phyloP scores from a whole-genome alignment of 2,113 vertebrate species.

The Danionella cerebrum region DNA sequence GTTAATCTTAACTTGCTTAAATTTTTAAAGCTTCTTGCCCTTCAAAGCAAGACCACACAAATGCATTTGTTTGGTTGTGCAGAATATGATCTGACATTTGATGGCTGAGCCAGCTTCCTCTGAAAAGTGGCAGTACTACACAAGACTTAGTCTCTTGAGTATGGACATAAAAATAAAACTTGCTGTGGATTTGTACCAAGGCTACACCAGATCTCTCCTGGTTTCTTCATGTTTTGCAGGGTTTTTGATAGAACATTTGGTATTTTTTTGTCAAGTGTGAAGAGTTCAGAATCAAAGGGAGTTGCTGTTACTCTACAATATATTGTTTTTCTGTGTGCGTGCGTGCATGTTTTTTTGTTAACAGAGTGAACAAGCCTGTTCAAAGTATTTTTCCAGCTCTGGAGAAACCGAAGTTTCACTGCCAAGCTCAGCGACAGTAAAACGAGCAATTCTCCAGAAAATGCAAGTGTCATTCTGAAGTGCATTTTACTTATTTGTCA shows the following conservation, averaged over 20 bases:
- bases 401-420: slow-evolving; percentile 66
- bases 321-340: slow-evolving; percentile 43
- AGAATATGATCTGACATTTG: neutral
- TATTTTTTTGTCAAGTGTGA: neutral
- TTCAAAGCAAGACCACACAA: neutral
- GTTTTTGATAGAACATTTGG: too few relatives aligned
- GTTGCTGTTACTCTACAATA: too few relatives aligned
- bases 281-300: neutral
- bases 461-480: slow-evolving; percentile 53
- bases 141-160: slow-evolving; percentile 7
- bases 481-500: slow-evolving; percentile 25
- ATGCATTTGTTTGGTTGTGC: neutral
- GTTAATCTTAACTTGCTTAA: too few relatives aligned
- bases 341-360: slow-evolving; percentile 55
- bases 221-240: slow-evolving; percentile 20
- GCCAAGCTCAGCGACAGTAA: slow-evolving; percentile 56
- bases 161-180: slow-evolving; percentile 10
- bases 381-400: slow-evolving; percentile 75
- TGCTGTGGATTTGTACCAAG: slow-evolving; percentile 15
- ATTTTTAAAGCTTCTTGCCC: neutral
- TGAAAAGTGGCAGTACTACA: slow-evolving; percentile 13
- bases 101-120: neutral
- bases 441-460: slow-evolving; percentile 57
- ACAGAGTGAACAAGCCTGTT: slow-evolving; percentile 54
- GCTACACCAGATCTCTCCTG: slow-evolving; percentile 26